Base-by-base conservation (phyloP, 2,888 invertebrate species). In the Sturmia bella region DNA sequence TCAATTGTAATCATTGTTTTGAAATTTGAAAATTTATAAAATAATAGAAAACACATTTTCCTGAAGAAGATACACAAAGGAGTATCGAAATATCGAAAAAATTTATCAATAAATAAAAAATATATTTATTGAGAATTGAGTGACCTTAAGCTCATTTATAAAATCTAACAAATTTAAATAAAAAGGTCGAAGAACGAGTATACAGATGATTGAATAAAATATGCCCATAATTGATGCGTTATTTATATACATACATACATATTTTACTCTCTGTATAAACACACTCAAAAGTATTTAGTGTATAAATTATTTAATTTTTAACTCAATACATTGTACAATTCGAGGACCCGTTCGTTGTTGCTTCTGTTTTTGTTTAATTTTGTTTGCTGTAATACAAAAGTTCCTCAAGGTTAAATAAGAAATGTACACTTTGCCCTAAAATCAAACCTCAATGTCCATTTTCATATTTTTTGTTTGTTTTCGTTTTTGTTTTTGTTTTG, bases 331-430 rank as follows among this genome's bases (percentile, higher is more conserved):
- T 4, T 50, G 24, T 24, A 63, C 9, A 61, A 74, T 50, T 70
- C 57, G 59, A 66, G 64, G 21, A 77, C 70, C 32, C 9, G 32
- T 61, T 78, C 9, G 32, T 61, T 78, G 69, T 82, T 74, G 59
- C 64, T 74, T 68, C 74, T 74, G 37, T 32, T 75, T 21, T 57
- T 7, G 50, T 48, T 59, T 59, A 21, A 41, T 61, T 72, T 68
- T 9, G 32, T 56, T 45, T 64, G 72, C 43, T 52, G 19, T 57
- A 43, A 66, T 54, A 59, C 21, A 56, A 73, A 74, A 82, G 82
- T 82, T 82, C 82, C 82, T 82, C 74, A 24, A 39, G 52, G 43
- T 48, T 69, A 63, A 52, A 61, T 63, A 61, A 32, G 45, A 43
- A 32, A 76, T 41, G 52, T 52, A 54, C 39, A 66, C 52, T 66